Evolutionary conservation across 2,113 vertebrate species (phyloP).

Genomic region (Cynocephalus volans): DNA sequence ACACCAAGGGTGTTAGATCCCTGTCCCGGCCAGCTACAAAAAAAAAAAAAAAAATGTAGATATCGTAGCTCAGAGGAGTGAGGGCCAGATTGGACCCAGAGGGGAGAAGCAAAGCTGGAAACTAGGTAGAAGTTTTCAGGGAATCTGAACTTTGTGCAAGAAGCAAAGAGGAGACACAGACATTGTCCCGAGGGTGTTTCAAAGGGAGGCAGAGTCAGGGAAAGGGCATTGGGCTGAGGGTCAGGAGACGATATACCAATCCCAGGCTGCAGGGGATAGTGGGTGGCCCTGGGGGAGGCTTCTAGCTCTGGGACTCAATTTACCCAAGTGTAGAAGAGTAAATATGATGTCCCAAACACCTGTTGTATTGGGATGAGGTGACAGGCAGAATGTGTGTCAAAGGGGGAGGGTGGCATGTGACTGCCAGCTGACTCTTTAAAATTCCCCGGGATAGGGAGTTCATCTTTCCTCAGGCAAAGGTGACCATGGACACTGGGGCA

Average conservation of each 20-base stretch:
- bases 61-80: not conserved
- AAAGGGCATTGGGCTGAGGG: slow-evolving; percentile 36
- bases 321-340: slow-evolving; percentile 19
- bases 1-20: too few relatives aligned
- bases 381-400: slow-evolving; percentile 31
- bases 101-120: not conserved
- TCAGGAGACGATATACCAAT: not conserved
- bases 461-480: not conserved
- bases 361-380: not conserved
- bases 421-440: not conserved
- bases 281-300: not conserved
- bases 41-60: not conserved
- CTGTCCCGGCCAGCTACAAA: too few relatives aligned
- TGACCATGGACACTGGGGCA: not conserved
- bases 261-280: not conserved
- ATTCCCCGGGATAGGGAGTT: not conserved
- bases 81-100: not conserved
- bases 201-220: not conserved
- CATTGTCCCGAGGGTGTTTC: not conserved
- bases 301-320: not conserved
- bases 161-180: slow-evolving; percentile 15
- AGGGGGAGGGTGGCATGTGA: not conserved
- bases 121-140: slow-evolving; percentile 65
- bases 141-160: slow-evolving; percentile 64
- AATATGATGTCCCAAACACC: not conserved